phyloP scores from a whole-genome alignment of 2,888 invertebrate genomes.

The Limnephilus marmoratus region DNA sequence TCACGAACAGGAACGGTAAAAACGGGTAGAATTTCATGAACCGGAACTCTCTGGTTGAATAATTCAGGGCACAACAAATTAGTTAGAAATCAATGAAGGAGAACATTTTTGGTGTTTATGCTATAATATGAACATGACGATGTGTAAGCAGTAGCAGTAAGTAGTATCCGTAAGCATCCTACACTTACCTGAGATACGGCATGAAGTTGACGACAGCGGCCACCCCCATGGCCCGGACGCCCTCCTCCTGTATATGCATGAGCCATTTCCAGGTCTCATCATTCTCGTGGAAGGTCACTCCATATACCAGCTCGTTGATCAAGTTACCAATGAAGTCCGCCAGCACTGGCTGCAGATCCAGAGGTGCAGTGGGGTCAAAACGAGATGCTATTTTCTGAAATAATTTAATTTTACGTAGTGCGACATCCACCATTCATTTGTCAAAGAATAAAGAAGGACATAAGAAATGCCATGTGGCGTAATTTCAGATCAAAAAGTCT shows the following conservation, averaged over 20 bases:
- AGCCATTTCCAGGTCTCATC: slow-evolving; percentile 88
- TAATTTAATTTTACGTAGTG: background rate
- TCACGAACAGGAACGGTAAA: background rate
- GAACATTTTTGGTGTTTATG: too few species aligned
- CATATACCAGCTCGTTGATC: slow-evolving; percentile 87
- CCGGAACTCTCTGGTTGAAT: background rate
- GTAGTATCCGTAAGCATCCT: too few species aligned
- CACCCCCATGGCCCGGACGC: slow-evolving; percentile 88
- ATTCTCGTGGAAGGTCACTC: slow-evolving; percentile 81
- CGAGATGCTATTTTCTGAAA: slow-evolving; percentile 39
- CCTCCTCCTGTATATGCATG: slow-evolving; percentile 88
- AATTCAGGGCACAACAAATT: background rate
- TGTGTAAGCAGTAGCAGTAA: too few species aligned
- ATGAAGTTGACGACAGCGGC: slow-evolving; percentile 91
- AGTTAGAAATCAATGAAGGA: too few species aligned
- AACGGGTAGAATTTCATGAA: background rate
- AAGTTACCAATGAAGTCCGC: slow-evolving; percentile 87
- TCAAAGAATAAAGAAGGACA: too few species aligned
- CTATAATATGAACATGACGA: too few species aligned
- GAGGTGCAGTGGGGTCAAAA: slow-evolving; percentile 68
- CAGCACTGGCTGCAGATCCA: slow-evolving; percentile 78
- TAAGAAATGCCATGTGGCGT: too few species aligned
- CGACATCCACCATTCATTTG: too few species aligned
- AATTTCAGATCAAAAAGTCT: too few species aligned
- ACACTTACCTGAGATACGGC: slow-evolving; percentile 83